Conservation (phyloP, 2,888 invertebrate genomes). For the Drosophila recens region DNA sequence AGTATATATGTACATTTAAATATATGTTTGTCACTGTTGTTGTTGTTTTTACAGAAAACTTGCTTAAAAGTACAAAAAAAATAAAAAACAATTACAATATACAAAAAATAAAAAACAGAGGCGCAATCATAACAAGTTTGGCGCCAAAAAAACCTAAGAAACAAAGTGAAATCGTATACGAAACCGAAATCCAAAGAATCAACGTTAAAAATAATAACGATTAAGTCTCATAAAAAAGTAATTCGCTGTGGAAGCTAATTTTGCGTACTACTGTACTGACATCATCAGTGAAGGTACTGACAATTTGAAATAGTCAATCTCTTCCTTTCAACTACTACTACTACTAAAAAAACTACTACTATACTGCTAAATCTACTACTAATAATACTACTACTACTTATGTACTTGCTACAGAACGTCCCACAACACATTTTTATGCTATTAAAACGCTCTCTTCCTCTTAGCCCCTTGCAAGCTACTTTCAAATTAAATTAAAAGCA, state of each 20-base stretch:
- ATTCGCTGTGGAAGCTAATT: slow-evolving; percentile 52
- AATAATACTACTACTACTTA: slow-evolving; percentile 19
- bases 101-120: slow-evolving; percentile 13
- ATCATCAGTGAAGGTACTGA: slow-evolving; percentile 72
- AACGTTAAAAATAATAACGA: slow-evolving; percentile 33
- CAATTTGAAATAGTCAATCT: slow-evolving; percentile 53
- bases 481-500: slow-evolving; percentile 16
- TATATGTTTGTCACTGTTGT: slow-evolving; percentile 73
- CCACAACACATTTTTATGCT: slow-evolving; percentile 46
- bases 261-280: slow-evolving; percentile 59
- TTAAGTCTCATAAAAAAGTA: slow-evolving; percentile 36
- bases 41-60: slow-evolving; percentile 83
- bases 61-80: slow-evolving; percentile 74
- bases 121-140: slow-evolving; percentile 52
- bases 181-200: slow-evolving; percentile 32
- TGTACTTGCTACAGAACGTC: slow-evolving; percentile 47
- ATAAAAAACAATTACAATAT: slow-evolving; percentile 15
- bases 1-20: slow-evolving; percentile 54
- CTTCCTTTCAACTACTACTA: slow-evolving; percentile 42
- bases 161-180: slow-evolving; percentile 43
- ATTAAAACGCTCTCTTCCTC: slow-evolving; percentile 33
- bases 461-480: slow-evolving; percentile 44
- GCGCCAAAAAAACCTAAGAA: slow-evolving; percentile 35
- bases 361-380: slow-evolving; percentile 30
- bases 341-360: slow-evolving; percentile 30